A percentile compares a stretch with the other conserved stretches of the same genome.
These are phyloP conservation scores for Poeciliopsis prolifica DNA, from an alignment of 2,113 vertebrate species.

Conservation along the genomic window DNA sequence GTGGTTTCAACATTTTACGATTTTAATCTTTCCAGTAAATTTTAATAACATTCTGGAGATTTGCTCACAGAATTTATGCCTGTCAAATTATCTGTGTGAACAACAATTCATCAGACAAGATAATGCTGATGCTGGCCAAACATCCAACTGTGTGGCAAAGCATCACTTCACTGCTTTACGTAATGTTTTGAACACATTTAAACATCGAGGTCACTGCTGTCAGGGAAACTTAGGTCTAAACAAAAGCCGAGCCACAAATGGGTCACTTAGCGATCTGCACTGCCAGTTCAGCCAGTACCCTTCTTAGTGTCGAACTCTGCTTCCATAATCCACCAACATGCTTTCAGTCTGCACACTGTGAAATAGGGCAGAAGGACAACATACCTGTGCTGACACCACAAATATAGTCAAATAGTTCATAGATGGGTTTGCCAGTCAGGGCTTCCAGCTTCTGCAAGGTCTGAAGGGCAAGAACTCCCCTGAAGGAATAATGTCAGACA, in stretches of 20 bases:
- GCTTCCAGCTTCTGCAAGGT: slow-evolving; percentile 90
- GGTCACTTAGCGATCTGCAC: slow-evolving; percentile 45
- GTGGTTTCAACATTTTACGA: too few relatives aligned
- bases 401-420: slow-evolving; percentile 97
- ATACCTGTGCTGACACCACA: slow-evolving; percentile 99
- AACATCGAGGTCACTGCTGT: background rate
- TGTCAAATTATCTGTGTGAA: too few relatives aligned
- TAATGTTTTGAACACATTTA: background rate
- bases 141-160: too few relatives aligned
- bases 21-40: too few relatives aligned
- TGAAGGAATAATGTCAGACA: slow-evolving; percentile 67
- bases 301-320: slow-evolving; percentile 12
- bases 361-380: slow-evolving; percentile 38
- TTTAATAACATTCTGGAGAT: too few relatives aligned
- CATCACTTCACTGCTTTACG: too few relatives aligned
- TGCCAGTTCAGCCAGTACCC: background rate
- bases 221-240: slow-evolving; percentile 37
- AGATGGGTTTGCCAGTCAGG: slow-evolving; percentile 90
- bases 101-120: too few relatives aligned
- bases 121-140: too few relatives aligned
- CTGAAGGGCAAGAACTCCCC: slow-evolving; percentile 94
- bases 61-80: too few relatives aligned
- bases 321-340: slow-evolving; percentile 41
- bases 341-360: slow-evolving; percentile 1
- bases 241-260: slow-evolving; percentile 37